These are phyloP conservation scores for Magallana angulata DNA, from an alignment of 1,140 invertebrate species.

Conservation along the genomic window DNA sequence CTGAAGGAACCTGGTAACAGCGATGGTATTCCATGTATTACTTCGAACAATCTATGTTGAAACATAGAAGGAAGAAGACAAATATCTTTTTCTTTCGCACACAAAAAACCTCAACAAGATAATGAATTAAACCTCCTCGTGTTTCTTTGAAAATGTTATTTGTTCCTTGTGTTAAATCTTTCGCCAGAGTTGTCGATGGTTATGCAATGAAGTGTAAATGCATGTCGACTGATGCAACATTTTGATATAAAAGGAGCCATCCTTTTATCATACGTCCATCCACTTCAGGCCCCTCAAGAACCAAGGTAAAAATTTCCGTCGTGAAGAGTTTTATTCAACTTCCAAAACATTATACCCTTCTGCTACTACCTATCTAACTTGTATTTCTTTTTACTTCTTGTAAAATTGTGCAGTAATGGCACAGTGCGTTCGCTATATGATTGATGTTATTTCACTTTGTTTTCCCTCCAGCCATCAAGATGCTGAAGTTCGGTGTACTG, in stretches of 20 bases:
- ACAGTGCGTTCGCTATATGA: too few species aligned
- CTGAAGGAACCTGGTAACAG: not conserved
- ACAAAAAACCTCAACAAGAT: not conserved
- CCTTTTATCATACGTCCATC: not conserved
- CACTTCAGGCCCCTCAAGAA: not conserved
- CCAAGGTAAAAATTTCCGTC: not conserved
- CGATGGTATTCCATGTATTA: not conserved
- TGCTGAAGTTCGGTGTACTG: not conserved
- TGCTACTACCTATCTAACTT: not conserved
- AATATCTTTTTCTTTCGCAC: not conserved
- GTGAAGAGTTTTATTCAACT: not conserved
- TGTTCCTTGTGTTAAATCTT: constrained; percentile 4
- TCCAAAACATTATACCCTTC: not conserved
- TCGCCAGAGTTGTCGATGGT: not conserved
- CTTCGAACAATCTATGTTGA: not conserved
- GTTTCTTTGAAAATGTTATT: not conserved
- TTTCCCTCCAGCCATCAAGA: not conserved
- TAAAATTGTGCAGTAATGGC: too few species aligned
- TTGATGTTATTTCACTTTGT: too few species aligned
- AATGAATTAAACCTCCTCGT: not conserved
- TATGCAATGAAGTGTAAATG: not conserved
- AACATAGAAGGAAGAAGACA: not conserved
- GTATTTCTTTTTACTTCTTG: not conserved
- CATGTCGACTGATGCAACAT: not conserved
- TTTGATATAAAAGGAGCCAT: not conserved